These are phyloP conservation scores for Dinomys branickii DNA, from an alignment of 2,113 vertebrate genomes.

Conservation along the genomic window DNA sequence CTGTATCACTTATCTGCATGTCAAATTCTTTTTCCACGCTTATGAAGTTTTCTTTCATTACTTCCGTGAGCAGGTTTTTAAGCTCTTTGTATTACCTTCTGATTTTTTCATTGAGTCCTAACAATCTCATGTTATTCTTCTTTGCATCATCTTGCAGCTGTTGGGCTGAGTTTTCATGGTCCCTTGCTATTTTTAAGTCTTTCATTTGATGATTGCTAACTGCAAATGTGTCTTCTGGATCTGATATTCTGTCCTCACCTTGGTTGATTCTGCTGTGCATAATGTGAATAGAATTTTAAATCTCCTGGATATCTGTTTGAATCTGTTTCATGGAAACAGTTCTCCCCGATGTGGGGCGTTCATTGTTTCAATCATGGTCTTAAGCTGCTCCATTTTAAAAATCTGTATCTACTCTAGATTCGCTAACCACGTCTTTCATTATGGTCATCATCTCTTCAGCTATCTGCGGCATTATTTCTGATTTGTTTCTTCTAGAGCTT, in stretches of 20 bases:
- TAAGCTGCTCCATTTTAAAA: background rate
- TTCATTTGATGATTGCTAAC: background rate
- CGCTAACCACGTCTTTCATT: background rate
- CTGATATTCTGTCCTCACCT: background rate
- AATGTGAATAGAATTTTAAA: background rate
- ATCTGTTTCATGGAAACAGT: background rate
- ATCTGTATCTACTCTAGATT: background rate
- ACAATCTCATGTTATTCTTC: background rate
- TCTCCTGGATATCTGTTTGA: background rate
- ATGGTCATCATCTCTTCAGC: background rate
- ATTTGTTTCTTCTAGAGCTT: background rate
- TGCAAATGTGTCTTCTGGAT: background rate
- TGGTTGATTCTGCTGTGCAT: background rate
- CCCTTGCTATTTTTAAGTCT: background rate
- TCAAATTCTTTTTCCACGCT: background rate
- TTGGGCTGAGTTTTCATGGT: background rate
- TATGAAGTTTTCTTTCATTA: background rate
- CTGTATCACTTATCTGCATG: background rate
- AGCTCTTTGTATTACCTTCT: background rate
- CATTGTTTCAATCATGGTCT: background rate
- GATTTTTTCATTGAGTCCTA: background rate
- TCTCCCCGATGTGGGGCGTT: background rate
- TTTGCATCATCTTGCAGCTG: background rate
- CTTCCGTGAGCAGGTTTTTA: background rate
- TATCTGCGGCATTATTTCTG: background rate